Conservation (phyloP, 1,140 invertebrate genomes). For the Dolichoris vasculosae region DNA sequence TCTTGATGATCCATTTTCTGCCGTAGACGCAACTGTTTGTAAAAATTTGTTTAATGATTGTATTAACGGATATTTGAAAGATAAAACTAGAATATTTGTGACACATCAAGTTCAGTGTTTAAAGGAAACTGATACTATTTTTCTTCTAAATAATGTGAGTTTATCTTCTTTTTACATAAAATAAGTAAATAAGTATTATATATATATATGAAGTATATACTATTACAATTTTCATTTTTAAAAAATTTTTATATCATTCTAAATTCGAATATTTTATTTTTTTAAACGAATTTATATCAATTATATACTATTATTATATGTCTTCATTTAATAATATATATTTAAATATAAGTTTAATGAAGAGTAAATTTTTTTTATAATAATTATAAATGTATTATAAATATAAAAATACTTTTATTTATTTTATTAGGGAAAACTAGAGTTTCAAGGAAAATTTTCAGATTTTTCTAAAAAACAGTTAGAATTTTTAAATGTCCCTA, state of each 20-base stretch:
- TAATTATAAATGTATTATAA: background rate
- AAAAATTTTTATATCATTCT: background rate
- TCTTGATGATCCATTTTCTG: constrained; percentile 85
- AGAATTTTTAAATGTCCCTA: constrained; percentile 23
- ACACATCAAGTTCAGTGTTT: constrained; percentile 89
- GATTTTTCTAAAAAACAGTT: constrained; percentile 47
- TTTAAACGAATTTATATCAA: background rate
- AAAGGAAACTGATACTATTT: constrained; percentile 80
- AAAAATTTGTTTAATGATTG: constrained; percentile 84
- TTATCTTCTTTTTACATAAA: constrained; percentile 20
- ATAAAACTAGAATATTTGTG: constrained; percentile 84
- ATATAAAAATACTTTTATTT: background rate
- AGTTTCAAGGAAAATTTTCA: constrained; percentile 46
- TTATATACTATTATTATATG: too few species aligned
- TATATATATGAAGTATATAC: background rate
- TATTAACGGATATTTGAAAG: constrained; percentile 79
- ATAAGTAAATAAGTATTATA: background rate
- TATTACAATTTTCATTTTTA: background rate
- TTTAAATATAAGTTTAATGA: too few species aligned
- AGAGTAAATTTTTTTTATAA: too few species aligned
- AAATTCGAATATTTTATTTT: background rate
- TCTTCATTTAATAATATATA: too few species aligned
- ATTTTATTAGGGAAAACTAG: constrained; percentile 37
- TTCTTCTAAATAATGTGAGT: constrained; percentile 79
- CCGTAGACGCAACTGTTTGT: constrained; percentile 85